Evolutionary conservation across 2,797 vertebrate genomes (phyloP), one percentile per base, ranked within the genome.

Genomic region (Heliangelus exortis): DNA sequence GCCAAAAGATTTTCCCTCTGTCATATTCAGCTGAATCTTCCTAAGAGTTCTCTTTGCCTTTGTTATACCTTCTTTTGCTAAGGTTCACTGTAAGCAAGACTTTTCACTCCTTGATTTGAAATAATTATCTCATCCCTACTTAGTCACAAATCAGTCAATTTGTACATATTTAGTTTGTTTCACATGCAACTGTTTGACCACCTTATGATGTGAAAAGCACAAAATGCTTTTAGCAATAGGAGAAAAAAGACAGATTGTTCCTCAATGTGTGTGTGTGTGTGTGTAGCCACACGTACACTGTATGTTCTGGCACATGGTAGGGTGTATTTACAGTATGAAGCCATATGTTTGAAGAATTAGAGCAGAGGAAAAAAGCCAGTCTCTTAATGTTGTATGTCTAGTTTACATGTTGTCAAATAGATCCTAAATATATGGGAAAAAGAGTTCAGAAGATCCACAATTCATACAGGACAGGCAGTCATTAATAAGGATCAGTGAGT

Each of bases 301-400:
- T 97, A 97, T 97, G 95, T 97, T 97, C 97, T 98, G 95, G 96
- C 97, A 98, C 97, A 97, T 95, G 92, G 84, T 72, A 96, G 96
- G 71, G 89, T 97, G 34, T 97, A 97, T 97, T 98, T 98, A 97
- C 94, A 96, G 95, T 85, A 86, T 82, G 65, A 90, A 74, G 85
- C 96, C 97, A 96, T 97, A 97, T 97, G 96, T 76, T 97, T 92
- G 87, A 95, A 96, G 93, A 97, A 98, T 92, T 59, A 94, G 96
- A 97, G 94, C 86, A 97, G 93, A 95, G 92, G 75, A 97, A 96
- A 97, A 97, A 89, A 96, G 91, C 73, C 96, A 96, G 61, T 87
- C 97, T 96, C 87, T 95, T 77, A 97, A 97, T 94, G 91, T 80
- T 96, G 95, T 87, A 94, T 88, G 81, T 97, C 96, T 96, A 87